Evolutionary conservation across 2,797 vertebrate species (phyloP), one percentile per base, ranked within the genome.

Genomic region (Sebastes miniatus): DNA sequence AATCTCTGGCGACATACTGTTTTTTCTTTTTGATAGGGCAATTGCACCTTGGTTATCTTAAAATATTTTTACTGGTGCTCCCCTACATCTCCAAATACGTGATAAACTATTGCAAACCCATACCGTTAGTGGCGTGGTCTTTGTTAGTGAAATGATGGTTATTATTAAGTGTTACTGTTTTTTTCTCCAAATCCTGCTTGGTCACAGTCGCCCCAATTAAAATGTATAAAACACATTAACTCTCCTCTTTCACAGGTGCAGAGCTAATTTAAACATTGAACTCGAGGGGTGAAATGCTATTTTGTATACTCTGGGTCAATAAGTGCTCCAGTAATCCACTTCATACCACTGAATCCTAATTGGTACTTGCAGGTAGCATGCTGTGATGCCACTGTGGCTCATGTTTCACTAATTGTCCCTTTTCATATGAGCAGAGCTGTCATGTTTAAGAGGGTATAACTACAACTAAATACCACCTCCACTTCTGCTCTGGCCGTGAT

Each of bases 271-370:
- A 63, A n/a, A 63, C 61, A 36, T 22, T 22, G 25, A 31, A 61
- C 16, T 29, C 8, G 5, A 29, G 9, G 58, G 58, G 25, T 59
- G 57, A 63, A 63, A 20, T 63, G 61, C 32, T 22, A 13, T 34
- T 36, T 22, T 36, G 61, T 34, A 22, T 63, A 34, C 63, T 57
- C 18, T 16, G 63, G 50, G 12, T 75, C 52, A 65, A 16, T 31
- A 61, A 71, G 20, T 4, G 50, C 71, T 67, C 68, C 50, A 36
- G 66, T 68, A 56, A 56, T 87, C 80, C 79, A 87, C 83, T 85
- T 84, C 76, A 73, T 73, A 77, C 83, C 81, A 74, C 76, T 66
- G 76, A 73, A 85, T 85, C 71, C 83, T 80, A 88, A 85, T 83
- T 85, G 83, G 79, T 85, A 76, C 83, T 85, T 50, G 65, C 73